phyloP scores from a whole-genome alignment of 2,797 vertebrate genomes.

The Craterocephalus amniculus region DNA sequence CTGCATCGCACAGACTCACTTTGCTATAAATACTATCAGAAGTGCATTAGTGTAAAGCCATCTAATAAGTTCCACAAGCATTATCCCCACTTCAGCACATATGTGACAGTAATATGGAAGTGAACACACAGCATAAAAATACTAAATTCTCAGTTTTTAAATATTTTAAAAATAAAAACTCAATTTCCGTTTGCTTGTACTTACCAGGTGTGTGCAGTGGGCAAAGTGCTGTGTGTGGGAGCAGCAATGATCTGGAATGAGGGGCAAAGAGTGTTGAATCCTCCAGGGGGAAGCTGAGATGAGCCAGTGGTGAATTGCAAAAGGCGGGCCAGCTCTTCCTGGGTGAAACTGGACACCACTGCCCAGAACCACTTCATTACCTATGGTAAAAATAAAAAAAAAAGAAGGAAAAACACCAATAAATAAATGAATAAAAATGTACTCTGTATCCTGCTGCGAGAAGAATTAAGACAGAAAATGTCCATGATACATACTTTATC shows the following conservation, averaged over 20 bases:
- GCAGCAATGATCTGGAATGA: slow-evolving; percentile 98
- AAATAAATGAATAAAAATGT: not conserved
- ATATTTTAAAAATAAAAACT: not conserved
- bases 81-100: not conserved
- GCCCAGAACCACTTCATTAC: slow-evolving; percentile 99
- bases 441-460: not conserved
- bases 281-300: slow-evolving; percentile 95
- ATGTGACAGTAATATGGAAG: not conserved
- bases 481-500: slow-evolving; percentile 87
- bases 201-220: slow-evolving; percentile 98
- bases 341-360: slow-evolving; percentile 96
- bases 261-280: slow-evolving; percentile 97
- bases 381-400: slow-evolving; percentile 69
- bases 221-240: slow-evolving; percentile 95
- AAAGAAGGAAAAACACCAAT: not conserved
- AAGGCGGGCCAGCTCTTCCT: slow-evolving; percentile 96
- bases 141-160: not conserved
- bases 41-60: not conserved
- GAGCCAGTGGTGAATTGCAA: slow-evolving; percentile 99
- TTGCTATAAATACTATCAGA: slow-evolving; percentile 23
- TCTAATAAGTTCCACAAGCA: not conserved
- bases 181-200: slow-evolving; percentile 41
- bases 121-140: not conserved
- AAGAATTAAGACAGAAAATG: not conserved
- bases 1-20: slow-evolving; percentile 5